Conservation (phyloP, 2,113 vertebrate genomes). For the Dolichallabes microphthalmus region DNA sequence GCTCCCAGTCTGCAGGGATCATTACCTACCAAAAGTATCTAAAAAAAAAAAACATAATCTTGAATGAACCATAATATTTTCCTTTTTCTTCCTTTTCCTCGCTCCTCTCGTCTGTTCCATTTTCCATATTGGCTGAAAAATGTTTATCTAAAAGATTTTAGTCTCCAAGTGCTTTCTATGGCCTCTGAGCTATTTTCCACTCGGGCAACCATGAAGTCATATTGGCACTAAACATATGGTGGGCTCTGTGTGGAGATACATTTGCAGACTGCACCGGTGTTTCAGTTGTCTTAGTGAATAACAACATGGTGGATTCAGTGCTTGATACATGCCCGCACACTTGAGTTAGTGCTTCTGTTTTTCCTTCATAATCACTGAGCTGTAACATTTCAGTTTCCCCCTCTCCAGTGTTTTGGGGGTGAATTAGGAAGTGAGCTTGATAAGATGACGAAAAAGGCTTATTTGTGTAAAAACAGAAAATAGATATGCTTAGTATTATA, state of each 20-base stretch:
- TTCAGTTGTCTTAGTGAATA: constrained; percentile 80
- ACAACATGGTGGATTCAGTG: constrained; percentile 71
- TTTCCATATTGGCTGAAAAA: constrained; percentile 61
- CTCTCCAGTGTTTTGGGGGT: not conserved
- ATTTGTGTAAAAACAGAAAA: not conserved
- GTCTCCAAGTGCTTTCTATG: constrained; percentile 65
- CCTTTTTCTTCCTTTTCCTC: not conserved
- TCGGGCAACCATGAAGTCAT: constrained; percentile 77
- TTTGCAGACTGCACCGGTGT: constrained; percentile 68
- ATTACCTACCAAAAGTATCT: too few species aligned
- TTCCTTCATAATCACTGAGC: constrained; percentile 18
- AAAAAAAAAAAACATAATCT: too few species aligned
- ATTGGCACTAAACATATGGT: constrained; percentile 82
- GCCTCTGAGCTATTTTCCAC: constrained; percentile 77
- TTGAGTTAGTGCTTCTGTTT: constrained; percentile 63
- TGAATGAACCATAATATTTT: not conserved
- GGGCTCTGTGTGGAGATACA: constrained; percentile 72
- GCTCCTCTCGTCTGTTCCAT: constrained; percentile 60
- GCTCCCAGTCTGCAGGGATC: too few species aligned
- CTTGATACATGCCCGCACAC: constrained; percentile 69
- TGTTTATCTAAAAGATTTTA: constrained; percentile 72
- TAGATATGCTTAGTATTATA: constrained; percentile 13
- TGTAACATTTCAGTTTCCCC: constrained; percentile 3
- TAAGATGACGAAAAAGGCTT: not conserved
- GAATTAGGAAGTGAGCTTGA: constrained; percentile 3